phyloP scores from a whole-genome alignment of 1,140 invertebrate species.

The Papilio machaon region DNA sequence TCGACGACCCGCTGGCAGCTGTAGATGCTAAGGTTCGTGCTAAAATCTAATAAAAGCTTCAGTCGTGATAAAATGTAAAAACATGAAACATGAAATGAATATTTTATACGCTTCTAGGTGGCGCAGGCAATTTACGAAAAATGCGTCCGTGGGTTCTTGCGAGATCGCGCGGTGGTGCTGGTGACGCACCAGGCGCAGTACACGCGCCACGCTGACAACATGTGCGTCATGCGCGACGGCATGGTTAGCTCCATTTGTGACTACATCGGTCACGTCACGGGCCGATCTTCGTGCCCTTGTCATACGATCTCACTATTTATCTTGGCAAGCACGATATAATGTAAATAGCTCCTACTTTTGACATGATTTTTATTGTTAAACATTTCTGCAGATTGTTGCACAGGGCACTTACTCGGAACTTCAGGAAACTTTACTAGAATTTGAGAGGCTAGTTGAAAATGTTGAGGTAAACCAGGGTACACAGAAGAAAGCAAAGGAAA shows the following conservation, averaged over 20 bases:
- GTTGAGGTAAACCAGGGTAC: background rate
- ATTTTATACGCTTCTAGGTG: conserved; percentile 47
- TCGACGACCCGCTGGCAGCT: conserved; percentile 85
- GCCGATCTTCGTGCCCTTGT: background rate
- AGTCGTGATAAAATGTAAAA: background rate
- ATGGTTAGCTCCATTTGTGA: conserved; percentile 46
- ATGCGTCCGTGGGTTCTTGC: conserved; percentile 68
- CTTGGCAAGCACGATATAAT: no score
- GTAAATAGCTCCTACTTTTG: background rate
- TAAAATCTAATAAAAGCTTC: background rate
- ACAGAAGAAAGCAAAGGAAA: conserved; percentile 28
- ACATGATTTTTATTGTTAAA: conserved; percentile 22
- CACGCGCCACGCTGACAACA: conserved; percentile 82
- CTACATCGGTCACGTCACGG: no score
- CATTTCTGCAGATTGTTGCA: conserved; percentile 62
- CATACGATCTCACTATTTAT: background rate
- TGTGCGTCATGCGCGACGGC: conserved; percentile 79
- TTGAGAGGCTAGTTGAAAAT: conserved; percentile 47
- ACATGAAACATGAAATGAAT: no score
- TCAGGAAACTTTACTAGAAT: conserved; percentile 62
- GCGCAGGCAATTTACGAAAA: conserved; percentile 72
- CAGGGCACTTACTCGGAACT: conserved; percentile 74
- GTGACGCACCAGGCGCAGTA: conserved; percentile 86
- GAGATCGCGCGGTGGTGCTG: conserved; percentile 77
- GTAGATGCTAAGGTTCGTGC: conserved; percentile 83